These are phyloP conservation scores for Iselma pallidipennis DNA, from an alignment of 2,888 invertebrate species.

Conservation along the genomic window DNA sequence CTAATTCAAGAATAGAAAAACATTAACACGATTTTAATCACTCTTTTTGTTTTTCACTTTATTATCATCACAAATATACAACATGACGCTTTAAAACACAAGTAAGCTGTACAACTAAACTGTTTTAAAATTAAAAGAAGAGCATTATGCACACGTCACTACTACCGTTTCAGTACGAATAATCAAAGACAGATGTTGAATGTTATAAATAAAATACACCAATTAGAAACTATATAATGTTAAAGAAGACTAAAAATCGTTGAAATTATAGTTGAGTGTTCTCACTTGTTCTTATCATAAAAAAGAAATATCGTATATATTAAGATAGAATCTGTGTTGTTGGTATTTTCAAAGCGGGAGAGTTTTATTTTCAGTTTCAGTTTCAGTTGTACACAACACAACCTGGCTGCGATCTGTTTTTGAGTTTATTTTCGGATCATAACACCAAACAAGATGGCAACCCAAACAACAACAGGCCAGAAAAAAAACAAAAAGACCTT, in stretches of 20 bases:
- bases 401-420: conserved; percentile 1
- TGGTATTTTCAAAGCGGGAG: conserved; percentile 19
- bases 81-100: not conserved
- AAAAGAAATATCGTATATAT: not conserved
- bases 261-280: not conserved
- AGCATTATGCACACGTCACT: not conserved
- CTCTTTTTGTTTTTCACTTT: not conserved
- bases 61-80: not conserved
- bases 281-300: not conserved
- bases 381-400: conserved; percentile 26
- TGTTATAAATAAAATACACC: not conserved
- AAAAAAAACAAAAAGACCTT: no score
- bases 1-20: not conserved
- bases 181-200: not conserved
- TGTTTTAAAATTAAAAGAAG: not conserved
- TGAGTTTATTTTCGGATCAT: conserved; percentile 26
- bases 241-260: not conserved
- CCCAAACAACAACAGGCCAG: no score
- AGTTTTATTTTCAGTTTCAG: conserved; percentile 24
- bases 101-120: not conserved
- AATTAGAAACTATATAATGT: not conserved
- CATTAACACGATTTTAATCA: not conserved
- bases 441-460: conserved; percentile 8
- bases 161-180: not conserved
- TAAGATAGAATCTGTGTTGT: not conserved